phyloP scores from a whole-genome alignment of 2,888 invertebrate species.

The Sthenelais limicola region DNA sequence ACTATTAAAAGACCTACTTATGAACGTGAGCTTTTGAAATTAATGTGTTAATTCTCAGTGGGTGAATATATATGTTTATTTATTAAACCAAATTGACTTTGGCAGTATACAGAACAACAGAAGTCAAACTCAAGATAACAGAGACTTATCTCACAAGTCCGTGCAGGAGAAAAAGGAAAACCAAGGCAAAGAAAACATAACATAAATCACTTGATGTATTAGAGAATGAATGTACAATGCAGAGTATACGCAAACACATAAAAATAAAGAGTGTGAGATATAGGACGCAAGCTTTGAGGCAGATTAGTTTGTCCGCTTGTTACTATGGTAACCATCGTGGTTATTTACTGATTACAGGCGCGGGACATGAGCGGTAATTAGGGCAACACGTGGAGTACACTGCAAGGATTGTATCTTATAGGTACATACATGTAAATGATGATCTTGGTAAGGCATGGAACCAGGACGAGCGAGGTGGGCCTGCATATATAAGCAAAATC shows the following conservation, averaged over 20 bases:
- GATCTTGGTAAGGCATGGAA: conserved; percentile 38
- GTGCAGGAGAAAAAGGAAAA: too few species aligned
- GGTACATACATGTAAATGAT: conserved; percentile 38
- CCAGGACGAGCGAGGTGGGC: conserved; percentile 37
- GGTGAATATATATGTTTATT: too few species aligned
- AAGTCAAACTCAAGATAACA: too few species aligned
- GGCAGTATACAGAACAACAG: too few species aligned
- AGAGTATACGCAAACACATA: conserved; percentile 34
- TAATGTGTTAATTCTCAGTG: too few species aligned
- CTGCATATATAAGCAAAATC: conserved; percentile 37
- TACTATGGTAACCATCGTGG: conserved; percentile 33
- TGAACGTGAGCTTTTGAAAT: too few species aligned
- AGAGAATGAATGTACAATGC: background rate
- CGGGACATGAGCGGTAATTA: conserved; percentile 34
- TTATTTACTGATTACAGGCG: conserved; percentile 31
- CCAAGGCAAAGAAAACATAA: too few species aligned
- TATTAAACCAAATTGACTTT: too few species aligned
- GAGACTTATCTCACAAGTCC: too few species aligned
- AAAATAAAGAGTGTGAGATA: conserved; percentile 11
- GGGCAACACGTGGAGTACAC: conserved; percentile 36
- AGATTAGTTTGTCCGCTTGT: conserved; percentile 35
- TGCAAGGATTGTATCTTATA: conserved; percentile 11
- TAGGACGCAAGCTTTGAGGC: conserved; percentile 25
- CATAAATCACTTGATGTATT: too few species aligned
- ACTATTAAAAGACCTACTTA: too few species aligned